Conservation (phyloP, 2,113 vertebrate genomes). For the Entelurus aequoreus region DNA sequence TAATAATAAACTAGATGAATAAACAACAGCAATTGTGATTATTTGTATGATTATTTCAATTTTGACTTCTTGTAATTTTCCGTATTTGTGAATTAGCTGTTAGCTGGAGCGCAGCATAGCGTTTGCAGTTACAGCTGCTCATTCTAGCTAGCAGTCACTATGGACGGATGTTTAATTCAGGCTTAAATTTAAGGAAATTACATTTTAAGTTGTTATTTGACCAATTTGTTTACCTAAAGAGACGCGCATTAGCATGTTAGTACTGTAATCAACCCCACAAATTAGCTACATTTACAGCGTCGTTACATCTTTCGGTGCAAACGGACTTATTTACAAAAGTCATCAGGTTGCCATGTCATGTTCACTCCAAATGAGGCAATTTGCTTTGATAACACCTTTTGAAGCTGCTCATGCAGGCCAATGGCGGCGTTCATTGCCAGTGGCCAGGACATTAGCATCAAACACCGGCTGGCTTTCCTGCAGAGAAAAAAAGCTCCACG, state of each 20-base stretch:
- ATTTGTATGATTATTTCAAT: too few species aligned
- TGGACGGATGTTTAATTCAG: background rate
- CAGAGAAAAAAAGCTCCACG: conserved; percentile 43
- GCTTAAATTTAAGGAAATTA: background rate
- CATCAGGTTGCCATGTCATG: conserved; percentile 40
- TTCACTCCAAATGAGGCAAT: conserved; percentile 57
- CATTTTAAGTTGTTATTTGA: too few species aligned
- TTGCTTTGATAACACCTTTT: conserved; percentile 58
- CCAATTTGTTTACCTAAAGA: too few species aligned
- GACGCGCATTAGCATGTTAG: too few species aligned
- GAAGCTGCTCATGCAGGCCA: conserved; percentile 55
- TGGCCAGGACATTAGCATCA: conserved; percentile 46
- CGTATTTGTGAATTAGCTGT: too few species aligned
- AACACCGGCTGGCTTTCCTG: conserved; percentile 45
- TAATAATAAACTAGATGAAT: too few species aligned
- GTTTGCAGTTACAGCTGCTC: too few species aligned
- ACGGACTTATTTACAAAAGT: conserved; percentile 66
- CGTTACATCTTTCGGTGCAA: conserved; percentile 56
- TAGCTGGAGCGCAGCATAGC: too few species aligned
- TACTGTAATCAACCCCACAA: too few species aligned
- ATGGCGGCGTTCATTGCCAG: conserved; percentile 57
- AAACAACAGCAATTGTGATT: too few species aligned
- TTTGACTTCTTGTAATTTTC: too few species aligned
- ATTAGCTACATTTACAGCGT: conserved; percentile 34
- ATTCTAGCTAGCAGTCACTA: too few species aligned